Conservation (phyloP, 64 coral and sea anemone species). For the Orbicella faveolata region DNA sequence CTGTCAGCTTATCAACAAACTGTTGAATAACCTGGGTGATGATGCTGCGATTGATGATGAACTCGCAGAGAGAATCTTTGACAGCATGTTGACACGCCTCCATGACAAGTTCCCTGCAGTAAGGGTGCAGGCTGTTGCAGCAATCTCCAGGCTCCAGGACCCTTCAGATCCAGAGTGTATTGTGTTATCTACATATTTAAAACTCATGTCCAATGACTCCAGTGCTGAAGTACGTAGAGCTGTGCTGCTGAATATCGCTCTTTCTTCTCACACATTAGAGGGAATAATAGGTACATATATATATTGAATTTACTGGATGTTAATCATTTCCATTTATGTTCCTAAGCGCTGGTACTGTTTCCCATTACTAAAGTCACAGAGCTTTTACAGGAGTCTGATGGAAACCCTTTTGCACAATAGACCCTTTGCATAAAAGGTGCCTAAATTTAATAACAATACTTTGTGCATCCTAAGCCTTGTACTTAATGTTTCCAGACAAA, state of each 20-base stretch:
- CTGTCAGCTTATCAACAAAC: conserved; percentile 91
- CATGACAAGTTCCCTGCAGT: conserved; percentile 81
- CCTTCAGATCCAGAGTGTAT: conserved; percentile 80
- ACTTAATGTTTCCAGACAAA: too few species aligned
- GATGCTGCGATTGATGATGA: conserved; percentile 88
- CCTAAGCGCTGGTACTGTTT: too few species aligned
- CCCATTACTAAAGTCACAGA: too few species aligned
- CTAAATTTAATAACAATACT: too few species aligned
- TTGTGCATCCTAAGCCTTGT: too few species aligned
- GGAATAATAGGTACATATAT: conserved; percentile 61
- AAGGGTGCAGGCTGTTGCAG: conserved; percentile 79
- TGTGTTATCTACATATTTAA: conserved; percentile 67
- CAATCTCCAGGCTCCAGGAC: conserved; percentile 85
- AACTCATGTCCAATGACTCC: conserved; percentile 73
- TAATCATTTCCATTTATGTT: neutral
- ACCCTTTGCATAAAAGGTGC: too few species aligned
- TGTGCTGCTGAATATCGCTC: conserved; percentile 72
- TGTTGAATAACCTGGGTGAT: conserved; percentile 79
- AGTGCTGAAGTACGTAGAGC: conserved; percentile 85
- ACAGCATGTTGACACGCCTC: conserved; percentile 77
- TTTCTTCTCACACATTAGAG: conserved; percentile 59
- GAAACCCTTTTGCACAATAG: too few species aligned
- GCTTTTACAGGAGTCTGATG: too few species aligned
- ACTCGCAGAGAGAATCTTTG: conserved; percentile 82
- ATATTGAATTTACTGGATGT: neutral